phyloP scores from a whole-genome alignment of 2,888 invertebrate species.

The Cephus spinipes region DNA sequence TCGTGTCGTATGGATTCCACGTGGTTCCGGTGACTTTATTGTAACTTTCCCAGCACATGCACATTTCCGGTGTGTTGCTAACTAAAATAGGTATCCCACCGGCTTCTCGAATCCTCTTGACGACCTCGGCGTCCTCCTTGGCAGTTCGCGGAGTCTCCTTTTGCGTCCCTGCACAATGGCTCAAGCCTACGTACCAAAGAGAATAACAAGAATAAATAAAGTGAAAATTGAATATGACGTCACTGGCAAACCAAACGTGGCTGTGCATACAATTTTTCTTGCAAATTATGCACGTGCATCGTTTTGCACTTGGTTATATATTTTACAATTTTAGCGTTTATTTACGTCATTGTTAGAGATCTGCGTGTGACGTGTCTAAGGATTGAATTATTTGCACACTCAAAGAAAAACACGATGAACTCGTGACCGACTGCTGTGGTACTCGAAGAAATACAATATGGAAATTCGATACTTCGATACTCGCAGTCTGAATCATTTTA shows the following conservation, averaged over 20 bases:
- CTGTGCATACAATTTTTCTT: no score
- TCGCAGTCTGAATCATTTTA: neutral
- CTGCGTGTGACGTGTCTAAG: no score
- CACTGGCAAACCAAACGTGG: neutral
- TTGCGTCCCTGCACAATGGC: constrained; percentile 77
- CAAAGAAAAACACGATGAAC: no score
- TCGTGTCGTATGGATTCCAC: constrained; percentile 84
- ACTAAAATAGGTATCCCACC: constrained; percentile 86
- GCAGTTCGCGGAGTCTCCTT: constrained; percentile 68
- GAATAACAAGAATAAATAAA: neutral
- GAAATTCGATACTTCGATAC: neutral
- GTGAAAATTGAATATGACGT: neutral
- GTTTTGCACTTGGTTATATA: no score
- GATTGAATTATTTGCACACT: no score
- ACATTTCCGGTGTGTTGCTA: constrained; percentile 89
- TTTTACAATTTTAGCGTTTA: no score
- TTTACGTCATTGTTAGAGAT: no score
- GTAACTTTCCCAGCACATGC: constrained; percentile 87
- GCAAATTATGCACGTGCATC: no score
- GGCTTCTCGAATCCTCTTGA: constrained; percentile 73
- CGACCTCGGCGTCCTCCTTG: constrained; percentile 75
- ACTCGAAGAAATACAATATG: neutral
- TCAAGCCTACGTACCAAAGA: constrained; percentile 70
- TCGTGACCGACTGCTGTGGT: no score
- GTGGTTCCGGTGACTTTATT: constrained; percentile 84